Evolutionary conservation across 1,140 invertebrate genomes (phyloP).

Genomic region (Delia radicum): DNA sequence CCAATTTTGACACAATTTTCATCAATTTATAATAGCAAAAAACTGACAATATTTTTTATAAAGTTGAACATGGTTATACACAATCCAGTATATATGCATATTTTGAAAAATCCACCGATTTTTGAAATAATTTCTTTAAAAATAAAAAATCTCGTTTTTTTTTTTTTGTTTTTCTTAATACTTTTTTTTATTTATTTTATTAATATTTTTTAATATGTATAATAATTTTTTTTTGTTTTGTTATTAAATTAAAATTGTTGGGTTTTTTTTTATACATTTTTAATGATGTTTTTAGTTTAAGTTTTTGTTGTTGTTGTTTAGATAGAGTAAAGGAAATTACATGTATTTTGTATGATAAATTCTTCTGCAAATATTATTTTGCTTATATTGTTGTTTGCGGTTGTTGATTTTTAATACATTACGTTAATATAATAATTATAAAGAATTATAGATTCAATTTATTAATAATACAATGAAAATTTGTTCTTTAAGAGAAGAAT

Average conservation of each 20-base stretch:
- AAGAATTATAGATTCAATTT: background rate
- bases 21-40: too few species aligned
- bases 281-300: conserved; percentile 9
- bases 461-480: conserved; percentile 10
- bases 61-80: too few species aligned
- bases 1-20: too few species aligned
- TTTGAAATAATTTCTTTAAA: too few species aligned
- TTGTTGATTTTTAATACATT: background rate
- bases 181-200: conserved; percentile 20
- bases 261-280: conserved; percentile 10
- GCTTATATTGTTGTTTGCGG: conserved; percentile 18
- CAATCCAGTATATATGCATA: too few species aligned
- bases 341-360: conserved; percentile 29
- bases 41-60: too few species aligned
- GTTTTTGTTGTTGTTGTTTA: conserved; percentile 16
- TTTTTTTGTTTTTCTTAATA: background rate
- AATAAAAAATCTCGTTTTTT: too few species aligned
- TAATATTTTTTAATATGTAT: conserved; percentile 20
- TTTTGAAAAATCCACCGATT: too few species aligned
- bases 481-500: background rate
- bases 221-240: conserved; percentile 10
- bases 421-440: background rate
- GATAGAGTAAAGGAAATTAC: conserved; percentile 11
- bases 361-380: conserved; percentile 31
- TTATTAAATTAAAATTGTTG: conserved; percentile 15